These are phyloP conservation scores for Ashinkailepas kermadecensis DNA, from an alignment of 2,888 invertebrate species.

Conservation along the genomic window DNA sequence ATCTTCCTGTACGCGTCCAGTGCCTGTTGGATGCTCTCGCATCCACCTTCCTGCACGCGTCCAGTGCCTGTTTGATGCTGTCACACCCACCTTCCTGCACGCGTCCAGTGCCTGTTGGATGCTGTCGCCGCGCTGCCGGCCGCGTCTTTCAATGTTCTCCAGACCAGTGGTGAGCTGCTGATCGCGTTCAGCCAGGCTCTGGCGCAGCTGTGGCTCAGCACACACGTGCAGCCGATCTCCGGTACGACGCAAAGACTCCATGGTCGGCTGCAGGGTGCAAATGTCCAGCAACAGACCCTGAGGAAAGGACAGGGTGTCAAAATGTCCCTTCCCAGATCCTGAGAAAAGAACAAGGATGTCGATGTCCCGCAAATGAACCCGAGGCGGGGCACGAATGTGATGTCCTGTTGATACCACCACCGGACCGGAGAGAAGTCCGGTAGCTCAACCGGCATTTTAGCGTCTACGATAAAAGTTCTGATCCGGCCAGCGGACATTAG, in stretches of 20 bases:
- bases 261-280: not conserved
- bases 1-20: not conserved
- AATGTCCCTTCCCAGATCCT: too few species aligned
- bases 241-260: not conserved
- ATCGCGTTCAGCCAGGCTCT: not conserved
- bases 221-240: not conserved
- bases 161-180: not conserved
- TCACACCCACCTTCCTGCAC: not conserved
- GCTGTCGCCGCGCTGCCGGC: not conserved
- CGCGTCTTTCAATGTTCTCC: not conserved
- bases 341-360: too few species aligned
- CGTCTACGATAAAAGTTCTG: too few species aligned
- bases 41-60: not conserved
- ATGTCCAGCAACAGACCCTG: slow-evolving; percentile 16
- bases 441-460: too few species aligned
- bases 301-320: not conserved
- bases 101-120: not conserved
- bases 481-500: too few species aligned
- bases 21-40: not conserved
- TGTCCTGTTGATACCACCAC: too few species aligned
- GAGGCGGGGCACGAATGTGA: too few species aligned
- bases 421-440: too few species aligned
- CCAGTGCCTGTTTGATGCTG: too few species aligned
- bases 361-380: too few species aligned
- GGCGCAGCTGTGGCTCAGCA: not conserved